Conservation (phyloP, 2,888 invertebrate species). For the Tetranychus truncatus region DNA sequence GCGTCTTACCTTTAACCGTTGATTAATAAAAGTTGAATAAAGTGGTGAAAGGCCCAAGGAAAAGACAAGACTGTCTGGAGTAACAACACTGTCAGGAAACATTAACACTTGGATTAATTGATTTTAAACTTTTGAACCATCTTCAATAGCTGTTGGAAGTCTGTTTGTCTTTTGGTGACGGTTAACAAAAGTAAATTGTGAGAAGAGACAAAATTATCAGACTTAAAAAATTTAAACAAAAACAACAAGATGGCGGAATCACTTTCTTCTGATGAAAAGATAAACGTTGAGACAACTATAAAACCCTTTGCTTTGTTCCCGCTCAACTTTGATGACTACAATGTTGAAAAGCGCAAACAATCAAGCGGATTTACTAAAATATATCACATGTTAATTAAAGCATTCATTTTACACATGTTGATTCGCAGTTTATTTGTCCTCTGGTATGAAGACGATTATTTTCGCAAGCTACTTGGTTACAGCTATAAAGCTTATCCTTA, state of each 20-base stretch:
- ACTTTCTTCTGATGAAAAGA: constrained; percentile 1
- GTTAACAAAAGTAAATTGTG: too few relatives aligned
- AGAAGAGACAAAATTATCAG: too few relatives aligned
- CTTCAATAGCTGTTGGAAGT: too few relatives aligned
- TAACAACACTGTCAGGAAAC: too few relatives aligned
- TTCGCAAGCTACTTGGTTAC: background rate
- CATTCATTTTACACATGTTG: background rate
- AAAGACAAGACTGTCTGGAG: too few relatives aligned
- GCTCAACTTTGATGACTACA: background rate
- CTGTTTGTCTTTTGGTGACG: too few relatives aligned
- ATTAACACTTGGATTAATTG: too few relatives aligned
- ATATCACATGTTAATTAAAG: background rate
- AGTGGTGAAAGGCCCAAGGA: too few relatives aligned
- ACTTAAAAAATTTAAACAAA: too few relatives aligned
- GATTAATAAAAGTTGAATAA: too few relatives aligned
- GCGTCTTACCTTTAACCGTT: too few relatives aligned
- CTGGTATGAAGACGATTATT: background rate
- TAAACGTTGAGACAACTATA: background rate
- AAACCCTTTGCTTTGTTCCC: constrained; percentile 1
- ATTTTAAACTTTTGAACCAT: too few relatives aligned
- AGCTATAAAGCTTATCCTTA: background rate
- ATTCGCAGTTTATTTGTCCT: background rate
- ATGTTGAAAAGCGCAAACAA: background rate
- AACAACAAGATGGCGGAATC: constrained; percentile 3
- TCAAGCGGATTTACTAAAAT: background rate